These are phyloP conservation scores for Phortica variegata DNA, from an alignment of 1,140 invertebrate genomes.

Conservation along the genomic window DNA sequence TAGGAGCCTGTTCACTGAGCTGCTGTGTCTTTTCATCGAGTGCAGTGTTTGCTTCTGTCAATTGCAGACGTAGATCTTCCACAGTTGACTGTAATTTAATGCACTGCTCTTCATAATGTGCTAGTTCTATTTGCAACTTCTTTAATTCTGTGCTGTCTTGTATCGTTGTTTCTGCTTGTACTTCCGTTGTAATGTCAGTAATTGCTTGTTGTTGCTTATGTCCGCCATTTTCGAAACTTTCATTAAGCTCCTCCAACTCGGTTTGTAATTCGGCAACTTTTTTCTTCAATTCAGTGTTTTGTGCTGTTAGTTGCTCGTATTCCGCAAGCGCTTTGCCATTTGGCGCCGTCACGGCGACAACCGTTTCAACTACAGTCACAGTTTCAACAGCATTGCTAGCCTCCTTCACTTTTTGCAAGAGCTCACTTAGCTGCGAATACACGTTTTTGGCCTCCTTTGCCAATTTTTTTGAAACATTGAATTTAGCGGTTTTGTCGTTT, in stretches of 20 bases:
- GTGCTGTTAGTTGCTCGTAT: constrained; percentile 57
- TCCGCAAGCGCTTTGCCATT: constrained; percentile 54
- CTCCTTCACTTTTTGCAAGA: constrained; percentile 57
- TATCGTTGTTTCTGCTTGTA: constrained; percentile 5
- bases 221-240: constrained; percentile 1
- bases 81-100: constrained; percentile 1
- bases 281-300: constrained; percentile 55
- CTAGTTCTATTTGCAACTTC: background rate
- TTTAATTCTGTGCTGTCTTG: constrained; percentile 2
- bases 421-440: constrained; percentile 39
- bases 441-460: constrained; percentile 52
- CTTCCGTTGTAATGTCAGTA: constrained; percentile 1
- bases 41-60: too few relatives aligned
- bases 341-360: constrained; percentile 47
- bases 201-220: constrained; percentile 5
- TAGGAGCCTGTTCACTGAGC: constrained; percentile 1
- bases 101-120: background rate
- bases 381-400: constrained; percentile 56
- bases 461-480: constrained; percentile 50
- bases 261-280: constrained; percentile 24
- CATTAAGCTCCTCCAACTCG: constrained; percentile 31
- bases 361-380: constrained; percentile 49
- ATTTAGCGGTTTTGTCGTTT: constrained; percentile 47
- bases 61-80: background rate
- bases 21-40: background rate